These are phyloP conservation scores for Aspidiotus rigidus DNA, from an alignment of 2,888 invertebrate genomes.

Conservation along the genomic window DNA sequence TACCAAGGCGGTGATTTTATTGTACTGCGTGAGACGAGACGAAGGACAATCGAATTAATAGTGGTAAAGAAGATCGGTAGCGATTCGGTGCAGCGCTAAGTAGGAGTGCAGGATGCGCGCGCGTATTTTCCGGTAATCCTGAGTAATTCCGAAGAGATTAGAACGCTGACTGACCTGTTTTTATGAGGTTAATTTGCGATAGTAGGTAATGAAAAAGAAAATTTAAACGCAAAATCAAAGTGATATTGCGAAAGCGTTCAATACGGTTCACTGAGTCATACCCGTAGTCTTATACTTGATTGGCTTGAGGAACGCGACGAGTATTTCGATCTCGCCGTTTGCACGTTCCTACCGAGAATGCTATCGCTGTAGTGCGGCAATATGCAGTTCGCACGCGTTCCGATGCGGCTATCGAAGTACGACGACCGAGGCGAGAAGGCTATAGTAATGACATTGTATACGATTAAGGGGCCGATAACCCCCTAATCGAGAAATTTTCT, in stretches of 20 bases:
- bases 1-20: no score
- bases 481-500: neutral
- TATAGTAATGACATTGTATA: constrained; percentile 18
- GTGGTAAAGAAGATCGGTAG: no score
- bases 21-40: no score
- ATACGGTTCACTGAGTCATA: constrained; percentile 27
- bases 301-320: neutral
- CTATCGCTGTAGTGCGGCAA: no score
- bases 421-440: constrained; percentile 1
- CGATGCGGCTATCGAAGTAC: neutral
- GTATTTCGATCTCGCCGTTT: no score
- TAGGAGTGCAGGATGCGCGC: no score
- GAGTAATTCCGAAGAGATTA: no score
- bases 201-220: constrained; percentile 26
- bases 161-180: neutral
- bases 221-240: constrained; percentile 20
- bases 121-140: no score
- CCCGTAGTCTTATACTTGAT: constrained; percentile 13
- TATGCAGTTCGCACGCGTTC: no score
- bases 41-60: no score
- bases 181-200: constrained; percentile 22
- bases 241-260: constrained; percentile 28
- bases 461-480: constrained; percentile 12
- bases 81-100: no score
- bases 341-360: no score